Evolutionary conservation across 2,888 invertebrate species (phyloP), one percentile per base, ranked within the genome.

Genomic region (Caenorhabditis uteleia): DNA sequence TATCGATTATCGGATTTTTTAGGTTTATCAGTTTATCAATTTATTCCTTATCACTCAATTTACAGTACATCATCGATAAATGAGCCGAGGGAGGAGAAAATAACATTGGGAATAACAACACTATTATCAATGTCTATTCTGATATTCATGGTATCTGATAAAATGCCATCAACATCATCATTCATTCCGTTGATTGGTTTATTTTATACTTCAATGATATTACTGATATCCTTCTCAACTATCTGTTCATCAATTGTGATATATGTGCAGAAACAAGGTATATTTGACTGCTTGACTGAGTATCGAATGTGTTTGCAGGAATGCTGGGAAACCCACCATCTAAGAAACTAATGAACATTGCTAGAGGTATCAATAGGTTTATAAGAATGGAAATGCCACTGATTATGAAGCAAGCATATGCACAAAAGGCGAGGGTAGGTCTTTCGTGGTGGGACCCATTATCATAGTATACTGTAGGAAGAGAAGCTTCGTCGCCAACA

Each of bases 101-200:
- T 79, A 38, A 76, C 76, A 5, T 65, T 79, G 21, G 79, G 79
- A 10, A 79, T 80, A 45, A 80, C 80, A 3, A 80, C 80, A 1
- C 58, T 79, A 1, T 65, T 74, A 12, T 70, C 85, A 4, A 85
- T 85, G 77, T 84, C 84, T 1, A 84, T 85, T 53, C 83, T 85
- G 59, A 84, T 85, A 81, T 80, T 85, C 55, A 82, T 85, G 56
- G 74, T 74, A 0, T 65, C 68, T 14, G 74, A 74, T 59, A 84
- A 84, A 53, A 85, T 85, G 85, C 85, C 85, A 0, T 84, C 84
- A 4, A 85, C 85, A 0, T 85, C 85, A 2, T 84, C 85, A 38
- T 84, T 84, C 69, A 84, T 86, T 31, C 85, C 86, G 2, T 77
- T 86, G 3, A 85, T 86, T 50, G 85, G 85, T 84, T 73, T 85